Base-by-base conservation (phyloP, 2,888 invertebrate genomes). In the Thumatha senex region DNA sequence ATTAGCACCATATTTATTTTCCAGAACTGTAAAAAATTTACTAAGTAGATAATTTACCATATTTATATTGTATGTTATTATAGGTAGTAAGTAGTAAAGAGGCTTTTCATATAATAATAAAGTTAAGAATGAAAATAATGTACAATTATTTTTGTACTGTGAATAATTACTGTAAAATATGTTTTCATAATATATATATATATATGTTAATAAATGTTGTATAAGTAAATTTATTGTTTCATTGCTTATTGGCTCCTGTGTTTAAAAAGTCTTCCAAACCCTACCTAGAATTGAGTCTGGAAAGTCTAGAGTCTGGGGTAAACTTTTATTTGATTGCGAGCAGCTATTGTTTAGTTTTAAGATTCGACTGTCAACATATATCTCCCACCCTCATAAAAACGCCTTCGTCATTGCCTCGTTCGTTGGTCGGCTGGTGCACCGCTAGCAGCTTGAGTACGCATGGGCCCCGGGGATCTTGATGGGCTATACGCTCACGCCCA, bases 131-230 rank as follows among this genome's bases (percentile, higher is more conserved):
- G 48, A 34, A 40, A 51, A 50, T 57, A 57, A 5, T 65, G 76
- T 80, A 78, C 76, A 76, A 76, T 73, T 81, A 81, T 81, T 81
- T 81, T 81, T 81, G 78, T 80, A 81, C 72, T 76, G 63, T 67
- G 61, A 61, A 66, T 68, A 60, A 63, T 56, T 53, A 64, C 48
- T 68, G 59, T 65, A 62, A 58, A 63, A 65, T 63, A 60, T 53
- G 69, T 71, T 66, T 66, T 55, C 63, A 61, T 63, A 64, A 62
- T 63, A 54, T 53, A 60, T 61, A 63, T 70, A 61, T 74, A 72
- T 67, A 72, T 54, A 63, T 62, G 54, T 54, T 70, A 68, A 56
- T 70, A 70, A 68, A 68, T 63, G 70, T 70, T 30, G 70, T 68
- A 56, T 48, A 56, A 56, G 59, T 53, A 41, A 18, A 9, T 24